Evolutionary conservation across 2,888 invertebrate genomes (phyloP), one percentile per base, ranked within the genome.

Genomic region (Nezara viridula): DNA sequence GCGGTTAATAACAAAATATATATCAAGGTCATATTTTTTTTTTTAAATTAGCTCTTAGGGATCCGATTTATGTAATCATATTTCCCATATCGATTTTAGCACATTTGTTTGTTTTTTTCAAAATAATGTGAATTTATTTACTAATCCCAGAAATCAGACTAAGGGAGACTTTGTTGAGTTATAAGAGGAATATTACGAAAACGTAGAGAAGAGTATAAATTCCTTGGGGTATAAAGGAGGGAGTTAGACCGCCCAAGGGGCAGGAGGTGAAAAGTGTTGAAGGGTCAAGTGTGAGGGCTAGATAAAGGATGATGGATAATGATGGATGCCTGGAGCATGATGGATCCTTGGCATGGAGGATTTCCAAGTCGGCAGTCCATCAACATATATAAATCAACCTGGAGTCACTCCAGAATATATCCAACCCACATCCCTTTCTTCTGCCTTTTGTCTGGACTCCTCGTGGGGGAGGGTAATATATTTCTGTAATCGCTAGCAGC

Each of bases 321-420:
- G 86, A 86, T 47, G 86, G 86, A 86, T 86, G 50, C 44, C 52
- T 86, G 32, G 32, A 47, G 86, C 50, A 86, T 50, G 86, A 86
- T 52, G 49, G 86, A 86, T 86, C 86, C 47, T 47, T 86, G 86
- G 86, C 86, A 86, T 40, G 86, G 49, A 86, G 86, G 86, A 52
- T 50, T 86, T 86, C 86, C 86, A 86, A 52, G 86, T 86, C 86
- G 86, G 50, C 86, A 86, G 81, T 81, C 81, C 81, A 81, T 81
- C 81, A 81, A 81, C 81, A 81, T 81, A 81, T 81, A 81, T 81
- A 81, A 44, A 81, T 81, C 81, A 81, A 81, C 44, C 81, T 81
- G 44, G 44, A 81, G 81, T 81, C 81, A 81, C 81, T 81, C n/a
- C 66, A 73, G 66, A 73, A 73, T 73, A 73, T 73, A 73, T 73